These are phyloP conservation scores for Platycercus adscitus DNA, from an alignment of 2,113 vertebrate genomes.

Conservation along the genomic window DNA sequence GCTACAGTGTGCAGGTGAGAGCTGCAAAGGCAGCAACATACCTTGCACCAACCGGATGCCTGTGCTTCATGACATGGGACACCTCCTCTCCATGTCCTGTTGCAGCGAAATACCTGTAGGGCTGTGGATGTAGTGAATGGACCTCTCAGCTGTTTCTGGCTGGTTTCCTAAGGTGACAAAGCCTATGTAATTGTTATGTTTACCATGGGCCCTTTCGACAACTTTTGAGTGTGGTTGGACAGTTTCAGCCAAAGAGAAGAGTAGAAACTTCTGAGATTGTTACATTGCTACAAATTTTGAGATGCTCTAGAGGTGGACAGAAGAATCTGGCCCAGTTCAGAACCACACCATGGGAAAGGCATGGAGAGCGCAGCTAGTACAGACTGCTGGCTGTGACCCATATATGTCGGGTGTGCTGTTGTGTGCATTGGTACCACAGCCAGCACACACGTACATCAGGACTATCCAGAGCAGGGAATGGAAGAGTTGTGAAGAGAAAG, in stretches of 20 bases:
- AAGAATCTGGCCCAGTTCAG: background rate
- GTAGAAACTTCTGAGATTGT: background rate
- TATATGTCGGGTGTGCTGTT: rapidly evolving
- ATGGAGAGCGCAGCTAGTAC: background rate
- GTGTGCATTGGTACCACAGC: rapidly evolving
- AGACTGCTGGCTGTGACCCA: background rate
- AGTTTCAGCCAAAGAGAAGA: background rate
- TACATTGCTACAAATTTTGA: background rate
- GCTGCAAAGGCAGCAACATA: background rate
- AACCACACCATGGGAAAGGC: background rate
- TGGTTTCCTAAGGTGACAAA: background rate
- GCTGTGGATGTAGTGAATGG: background rate
- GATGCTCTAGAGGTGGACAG: background rate
- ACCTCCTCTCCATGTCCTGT: background rate
- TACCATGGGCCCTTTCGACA: background rate
- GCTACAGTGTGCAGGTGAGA: background rate
- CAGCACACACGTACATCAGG: background rate
- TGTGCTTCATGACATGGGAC: background rate
- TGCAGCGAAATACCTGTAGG: background rate
- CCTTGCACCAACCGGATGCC: background rate
- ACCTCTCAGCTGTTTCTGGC: background rate
- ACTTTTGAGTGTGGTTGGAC: background rate
- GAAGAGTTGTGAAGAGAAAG: background rate
- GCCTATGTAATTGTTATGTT: background rate
- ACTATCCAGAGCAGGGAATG: background rate